These are phyloP conservation scores for Troides oblongomaculatus DNA, from an alignment of 2,888 invertebrate genomes.

Conservation along the genomic window DNA sequence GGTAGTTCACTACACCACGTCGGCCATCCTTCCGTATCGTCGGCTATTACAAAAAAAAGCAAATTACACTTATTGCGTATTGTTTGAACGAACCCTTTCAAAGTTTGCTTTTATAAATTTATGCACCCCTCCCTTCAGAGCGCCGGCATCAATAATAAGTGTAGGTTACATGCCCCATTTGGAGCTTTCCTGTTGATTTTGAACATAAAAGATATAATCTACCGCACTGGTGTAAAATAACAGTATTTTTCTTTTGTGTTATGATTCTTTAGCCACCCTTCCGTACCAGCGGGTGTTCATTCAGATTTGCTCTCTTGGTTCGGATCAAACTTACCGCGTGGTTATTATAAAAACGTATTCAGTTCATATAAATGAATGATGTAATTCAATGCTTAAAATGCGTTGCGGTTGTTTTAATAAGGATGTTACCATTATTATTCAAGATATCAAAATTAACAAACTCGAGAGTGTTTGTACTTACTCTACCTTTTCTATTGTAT, in stretches of 20 bases:
- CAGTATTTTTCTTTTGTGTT: conserved; percentile 76
- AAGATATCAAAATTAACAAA: too few species aligned
- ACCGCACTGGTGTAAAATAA: conserved; percentile 79
- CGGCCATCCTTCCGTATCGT: conserved; percentile 40
- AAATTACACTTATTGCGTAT: conserved; percentile 46
- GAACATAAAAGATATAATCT: conserved; percentile 78
- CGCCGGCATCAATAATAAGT: conserved; percentile 74
- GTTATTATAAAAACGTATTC: conserved; percentile 46
- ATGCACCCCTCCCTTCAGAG: conserved; percentile 68
- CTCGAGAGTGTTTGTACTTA: too few species aligned
- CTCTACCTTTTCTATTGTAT: too few species aligned
- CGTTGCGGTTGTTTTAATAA: too few species aligned
- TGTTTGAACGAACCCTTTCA: conserved; percentile 72
- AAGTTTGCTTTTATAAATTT: conserved; percentile 65
- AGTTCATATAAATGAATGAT: conserved; percentile 33
- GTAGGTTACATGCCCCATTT: conserved; percentile 80
- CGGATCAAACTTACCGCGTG: conserved; percentile 49
- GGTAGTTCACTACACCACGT: conserved; percentile 36
- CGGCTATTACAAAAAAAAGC: conserved; percentile 53
- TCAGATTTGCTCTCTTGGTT: conserved; percentile 50
- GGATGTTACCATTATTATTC: too few species aligned
- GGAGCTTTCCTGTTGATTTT: conserved; percentile 79
- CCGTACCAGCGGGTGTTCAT: conserved; percentile 55
- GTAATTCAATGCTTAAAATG: conserved; percentile 12
- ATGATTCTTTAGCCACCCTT: conserved; percentile 67